Evolutionary conservation across 2,888 invertebrate species (phyloP).

Genomic region (Pachymerium ferrugineum): DNA sequence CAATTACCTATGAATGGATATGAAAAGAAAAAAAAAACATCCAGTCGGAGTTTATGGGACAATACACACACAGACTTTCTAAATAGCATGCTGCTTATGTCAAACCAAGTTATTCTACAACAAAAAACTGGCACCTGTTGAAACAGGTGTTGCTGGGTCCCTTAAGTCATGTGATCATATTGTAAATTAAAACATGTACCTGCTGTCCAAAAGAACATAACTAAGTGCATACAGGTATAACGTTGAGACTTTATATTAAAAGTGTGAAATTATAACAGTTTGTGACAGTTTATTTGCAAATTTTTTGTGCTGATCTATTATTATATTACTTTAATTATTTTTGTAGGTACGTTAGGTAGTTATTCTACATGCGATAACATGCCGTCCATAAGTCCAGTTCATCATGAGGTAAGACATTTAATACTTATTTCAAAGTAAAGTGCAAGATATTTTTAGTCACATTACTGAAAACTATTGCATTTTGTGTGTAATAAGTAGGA

Average conservation of each 20-base stretch:
- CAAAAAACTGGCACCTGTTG: not conserved
- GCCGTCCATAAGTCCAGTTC: not conserved
- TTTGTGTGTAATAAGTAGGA: too few relatives aligned
- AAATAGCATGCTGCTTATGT: not conserved
- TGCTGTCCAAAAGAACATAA: not conserved
- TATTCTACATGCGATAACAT: not conserved
- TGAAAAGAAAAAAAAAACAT: not conserved
- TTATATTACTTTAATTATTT: not conserved
- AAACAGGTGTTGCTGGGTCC: not conserved
- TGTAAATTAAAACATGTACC: not conserved
- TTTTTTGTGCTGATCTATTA: not conserved
- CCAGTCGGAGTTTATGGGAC: not conserved
- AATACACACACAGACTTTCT: not conserved
- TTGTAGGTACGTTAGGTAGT: not conserved
- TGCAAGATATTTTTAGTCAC: not conserved
- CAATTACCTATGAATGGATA: not conserved
- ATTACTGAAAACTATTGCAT: too few relatives aligned
- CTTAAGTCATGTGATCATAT: not conserved
- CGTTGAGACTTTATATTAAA: not conserved
- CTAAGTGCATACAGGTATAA: too few relatives aligned
- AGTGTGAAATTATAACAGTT: not conserved
- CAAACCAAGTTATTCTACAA: not conserved
- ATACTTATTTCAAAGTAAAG: not conserved
- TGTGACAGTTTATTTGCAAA: too few relatives aligned
- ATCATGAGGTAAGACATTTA: not conserved